These are phyloP conservation scores for Seladonia tumulorum DNA, from an alignment of 2,888 invertebrate species.

Conservation along the genomic window DNA sequence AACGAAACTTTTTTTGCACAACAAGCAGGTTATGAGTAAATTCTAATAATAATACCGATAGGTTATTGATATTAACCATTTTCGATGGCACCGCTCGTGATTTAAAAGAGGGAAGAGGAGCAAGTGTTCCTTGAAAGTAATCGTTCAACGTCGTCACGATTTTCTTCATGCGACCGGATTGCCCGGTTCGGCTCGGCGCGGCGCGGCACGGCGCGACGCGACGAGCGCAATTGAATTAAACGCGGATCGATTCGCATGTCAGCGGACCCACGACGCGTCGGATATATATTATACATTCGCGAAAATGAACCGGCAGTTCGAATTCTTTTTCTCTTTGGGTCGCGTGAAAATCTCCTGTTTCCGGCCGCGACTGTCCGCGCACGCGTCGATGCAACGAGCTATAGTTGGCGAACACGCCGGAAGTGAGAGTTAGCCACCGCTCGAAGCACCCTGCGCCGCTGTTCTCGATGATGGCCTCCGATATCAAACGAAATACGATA, in stretches of 20 bases:
- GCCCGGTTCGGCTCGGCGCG: not conserved
- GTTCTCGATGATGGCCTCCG: slow-evolving; percentile 37
- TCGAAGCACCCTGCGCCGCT: not conserved
- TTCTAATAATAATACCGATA: too few species aligned
- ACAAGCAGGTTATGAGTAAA: too few species aligned
- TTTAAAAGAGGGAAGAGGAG: not conserved
- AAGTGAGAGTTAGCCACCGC: slow-evolving; percentile 40
- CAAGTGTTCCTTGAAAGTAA: not conserved
- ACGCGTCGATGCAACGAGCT: slow-evolving; percentile 11
- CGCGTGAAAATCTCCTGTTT: slow-evolving; percentile 17
- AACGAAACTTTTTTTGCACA: not conserved
- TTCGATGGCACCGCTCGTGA: not conserved
- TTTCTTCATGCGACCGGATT: slow-evolving; percentile 1
- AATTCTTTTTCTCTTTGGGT: not conserved
- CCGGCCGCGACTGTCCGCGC: not conserved
- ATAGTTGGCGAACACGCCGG: slow-evolving; percentile 9
- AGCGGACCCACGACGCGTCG: not conserved
- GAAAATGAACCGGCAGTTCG: not conserved
- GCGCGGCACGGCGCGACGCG: not conserved
- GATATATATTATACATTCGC: not conserved
- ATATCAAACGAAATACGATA: slow-evolving; percentile 57
- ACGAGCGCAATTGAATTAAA: slow-evolving; percentile 10
- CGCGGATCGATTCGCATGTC: slow-evolving; percentile 14
- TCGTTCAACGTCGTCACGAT: not conserved
- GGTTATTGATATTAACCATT: not conserved